Percentiles rank a stretch among this genome's conserved stretches.
Evolutionary conservation across 2,797 vertebrate species (phyloP).

Genomic region (Phyllotis vaccarum): DNA sequence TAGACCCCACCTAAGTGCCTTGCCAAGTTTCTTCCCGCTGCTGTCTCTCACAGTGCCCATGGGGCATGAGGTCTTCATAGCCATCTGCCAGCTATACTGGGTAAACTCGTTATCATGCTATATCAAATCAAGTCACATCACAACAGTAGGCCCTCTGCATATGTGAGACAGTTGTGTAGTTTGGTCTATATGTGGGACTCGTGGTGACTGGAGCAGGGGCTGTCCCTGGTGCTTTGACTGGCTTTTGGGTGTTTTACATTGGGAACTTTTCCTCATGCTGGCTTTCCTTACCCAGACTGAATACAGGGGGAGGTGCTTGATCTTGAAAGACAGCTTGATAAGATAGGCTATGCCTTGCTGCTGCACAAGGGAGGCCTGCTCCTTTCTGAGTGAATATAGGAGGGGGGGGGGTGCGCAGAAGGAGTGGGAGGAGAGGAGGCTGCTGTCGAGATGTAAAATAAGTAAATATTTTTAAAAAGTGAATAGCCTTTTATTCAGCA

Average conservation of each 20-base stretch:
- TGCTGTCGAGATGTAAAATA: background rate
- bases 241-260: background rate
- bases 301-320: background rate
- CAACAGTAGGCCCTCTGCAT: background rate
- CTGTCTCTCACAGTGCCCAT: too few species aligned
- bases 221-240: background rate
- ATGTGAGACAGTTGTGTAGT: background rate
- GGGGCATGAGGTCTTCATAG: too few species aligned
- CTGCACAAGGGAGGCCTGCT: background rate
- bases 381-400: background rate
- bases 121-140: too few species aligned
- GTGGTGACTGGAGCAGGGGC: background rate
- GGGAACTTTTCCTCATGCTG: background rate
- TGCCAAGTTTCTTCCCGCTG: too few species aligned
- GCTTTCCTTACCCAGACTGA: background rate
- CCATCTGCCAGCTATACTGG: too few species aligned
- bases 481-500: conserved; percentile 1
- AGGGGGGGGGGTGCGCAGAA: background rate
- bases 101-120: too few species aligned
- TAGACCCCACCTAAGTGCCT: too few species aligned
- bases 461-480: background rate
- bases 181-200: background rate
- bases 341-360: background rate
- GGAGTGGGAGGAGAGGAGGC: background rate
- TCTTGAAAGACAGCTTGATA: background rate